Evolutionary conservation across 2,888 invertebrate species (phyloP), one percentile per base, ranked within the genome.

Genomic region (Phytoseiulus persimilis): DNA sequence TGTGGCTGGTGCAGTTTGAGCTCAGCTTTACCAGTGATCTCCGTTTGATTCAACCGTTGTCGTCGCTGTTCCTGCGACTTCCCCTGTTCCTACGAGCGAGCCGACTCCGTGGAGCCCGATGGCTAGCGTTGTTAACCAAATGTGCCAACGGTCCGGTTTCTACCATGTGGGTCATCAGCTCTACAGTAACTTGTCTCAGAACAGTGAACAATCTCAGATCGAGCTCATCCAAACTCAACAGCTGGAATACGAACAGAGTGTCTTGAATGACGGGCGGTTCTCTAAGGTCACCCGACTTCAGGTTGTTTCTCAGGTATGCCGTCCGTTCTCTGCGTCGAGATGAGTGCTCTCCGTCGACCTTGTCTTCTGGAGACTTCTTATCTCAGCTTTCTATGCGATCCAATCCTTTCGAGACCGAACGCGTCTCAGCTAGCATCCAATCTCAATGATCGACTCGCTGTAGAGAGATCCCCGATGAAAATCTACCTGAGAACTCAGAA

Each of bases 281-380:
- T n/a, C 87, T 6, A 87, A 87, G 18, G 39, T 87, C 28, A 87
- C 87, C 5, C 32, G 87, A 87, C n/a, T 87, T 28, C 87, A 87
- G 87, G 32, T 87, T 14, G 87, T 87, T 32, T 87, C 87, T 14
- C 87, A 87, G 87, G 87, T 87, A 87, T 3, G 87, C 87, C 45
- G 9, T 6, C 32, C 32, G 11, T 83, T 31, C 83, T n/a, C n/a
- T n/a, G 39, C 3, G 39, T 39, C 5, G 65, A 65, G 65, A 6
- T 65, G 2, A 65, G 65, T 46, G 46, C 46, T 46, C 46, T 46
- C 6, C 14, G 46, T 46, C 14, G 9, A 11, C 14, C 46, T 46
- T 46, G 46, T 11, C 14, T 6, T 46, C 46, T 46, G 6, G 46
- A 46, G n/a, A n/a, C n/a, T n/a, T n/a, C n/a, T n/a, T n/a, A n/a